Conservation (phyloP, 2,113 vertebrate species). For the Leucosticte australis region DNA sequence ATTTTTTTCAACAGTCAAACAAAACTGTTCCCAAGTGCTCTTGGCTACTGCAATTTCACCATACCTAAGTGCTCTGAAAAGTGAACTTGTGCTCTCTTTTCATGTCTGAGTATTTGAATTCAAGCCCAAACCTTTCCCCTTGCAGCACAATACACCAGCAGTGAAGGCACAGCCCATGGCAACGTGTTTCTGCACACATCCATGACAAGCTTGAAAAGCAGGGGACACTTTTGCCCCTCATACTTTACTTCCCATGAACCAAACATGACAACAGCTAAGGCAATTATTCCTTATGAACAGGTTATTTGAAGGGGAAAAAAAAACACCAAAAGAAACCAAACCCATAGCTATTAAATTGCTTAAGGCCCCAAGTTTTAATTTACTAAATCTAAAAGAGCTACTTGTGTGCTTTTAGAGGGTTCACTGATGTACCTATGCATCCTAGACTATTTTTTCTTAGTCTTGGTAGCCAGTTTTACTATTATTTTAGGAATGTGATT, state of each 20-base stretch:
- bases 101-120: not conserved
- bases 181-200: not conserved
- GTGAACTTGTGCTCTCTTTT: not conserved
- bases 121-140: not conserved
- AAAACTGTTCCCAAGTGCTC: not conserved
- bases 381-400: not conserved
- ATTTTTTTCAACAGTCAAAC: not conserved
- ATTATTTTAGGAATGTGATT: not conserved
- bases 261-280: not conserved
- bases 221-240: not conserved
- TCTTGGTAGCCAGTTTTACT: not conserved
- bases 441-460: not conserved
- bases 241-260: not conserved
- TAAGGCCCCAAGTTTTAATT: not conserved
- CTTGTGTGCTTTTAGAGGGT: not conserved
- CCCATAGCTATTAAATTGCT: not conserved
- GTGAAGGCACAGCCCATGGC: not conserved
- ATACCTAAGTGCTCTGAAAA: not conserved
- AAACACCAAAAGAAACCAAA: not conserved
- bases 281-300: not conserved
- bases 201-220: not conserved
- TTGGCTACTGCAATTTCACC: not conserved
- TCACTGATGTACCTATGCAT: not conserved
- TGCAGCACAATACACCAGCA: not conserved
- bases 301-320: not conserved